A percentile compares a stretch with the other conserved stretches of the same genome.
These are phyloP conservation scores for Cyclophora punctaria DNA, from an alignment of 2,888 invertebrate species.

Conservation along the genomic window DNA sequence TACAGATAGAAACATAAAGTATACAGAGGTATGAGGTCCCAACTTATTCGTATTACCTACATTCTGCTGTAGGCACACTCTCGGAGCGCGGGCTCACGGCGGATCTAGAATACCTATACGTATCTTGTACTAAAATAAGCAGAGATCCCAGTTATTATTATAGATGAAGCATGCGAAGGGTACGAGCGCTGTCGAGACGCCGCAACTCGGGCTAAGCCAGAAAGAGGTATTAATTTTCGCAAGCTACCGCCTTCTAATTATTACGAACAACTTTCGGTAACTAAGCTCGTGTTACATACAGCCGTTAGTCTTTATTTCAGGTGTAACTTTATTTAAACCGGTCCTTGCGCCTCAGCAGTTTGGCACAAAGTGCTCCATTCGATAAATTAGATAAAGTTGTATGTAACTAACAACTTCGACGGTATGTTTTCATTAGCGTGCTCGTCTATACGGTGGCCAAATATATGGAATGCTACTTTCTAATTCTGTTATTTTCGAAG, in stretches of 20 bases:
- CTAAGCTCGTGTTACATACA: slow-evolving; percentile 52
- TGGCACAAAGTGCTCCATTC: not conserved
- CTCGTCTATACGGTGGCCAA: no score
- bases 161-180: slow-evolving; percentile 6
- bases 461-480: no score
- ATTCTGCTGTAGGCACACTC: no score
- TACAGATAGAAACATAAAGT: no score
- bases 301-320: slow-evolving; percentile 42
- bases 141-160: slow-evolving; percentile 10
- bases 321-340: slow-evolving; percentile 38
- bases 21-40: no score
- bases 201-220: slow-evolving; percentile 26
- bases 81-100: no score
- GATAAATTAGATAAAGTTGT: no score
- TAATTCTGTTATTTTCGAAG: no score
- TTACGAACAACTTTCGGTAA: slow-evolving; percentile 52
- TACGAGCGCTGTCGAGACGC: slow-evolving; percentile 7
- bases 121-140: slow-evolving; percentile 5
- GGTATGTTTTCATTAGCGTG: no score
- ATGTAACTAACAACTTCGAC: no score
- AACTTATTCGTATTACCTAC: no score
- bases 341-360: slow-evolving; percentile 4
- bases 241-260: slow-evolving; percentile 51
- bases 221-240: slow-evolving; percentile 59
- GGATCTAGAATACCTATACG: no score